These are phyloP conservation scores for Plectropomus leopardus DNA, from an alignment of 2,113 vertebrate species.

Conservation along the genomic window DNA sequence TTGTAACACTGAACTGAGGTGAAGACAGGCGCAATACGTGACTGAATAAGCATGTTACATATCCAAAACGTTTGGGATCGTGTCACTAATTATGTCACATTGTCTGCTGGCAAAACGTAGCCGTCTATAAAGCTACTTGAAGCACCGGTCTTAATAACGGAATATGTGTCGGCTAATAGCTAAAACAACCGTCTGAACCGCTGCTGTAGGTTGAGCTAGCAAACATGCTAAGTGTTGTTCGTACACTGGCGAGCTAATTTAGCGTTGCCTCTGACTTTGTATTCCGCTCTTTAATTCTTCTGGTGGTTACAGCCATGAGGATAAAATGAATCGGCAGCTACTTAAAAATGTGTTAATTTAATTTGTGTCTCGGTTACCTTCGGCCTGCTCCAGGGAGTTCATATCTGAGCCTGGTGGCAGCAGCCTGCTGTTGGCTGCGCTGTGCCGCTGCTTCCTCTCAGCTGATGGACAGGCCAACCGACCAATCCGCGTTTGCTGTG, in stretches of 20 bases:
- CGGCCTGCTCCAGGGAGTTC: conserved; percentile 96
- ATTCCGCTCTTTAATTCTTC: fast-evolving
- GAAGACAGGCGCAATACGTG: background rate
- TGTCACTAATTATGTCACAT: background rate
- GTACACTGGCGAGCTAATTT: background rate
- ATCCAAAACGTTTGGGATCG: background rate
- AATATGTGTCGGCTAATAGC: background rate
- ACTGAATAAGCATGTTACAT: background rate
- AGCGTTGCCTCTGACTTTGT: background rate
- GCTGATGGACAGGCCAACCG: conserved; percentile 17
- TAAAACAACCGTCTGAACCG: background rate
- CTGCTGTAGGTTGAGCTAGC: conserved; percentile 36
- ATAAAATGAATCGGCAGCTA: fast-evolving
- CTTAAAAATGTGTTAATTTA: background rate
- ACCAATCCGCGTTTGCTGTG: conserved; percentile 51
- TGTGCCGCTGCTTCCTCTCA: conserved; percentile 17
- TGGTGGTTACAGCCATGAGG: background rate
- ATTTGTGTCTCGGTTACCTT: conserved; percentile 85
- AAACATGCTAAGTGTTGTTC: conserved; percentile 49
- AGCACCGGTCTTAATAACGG: background rate
- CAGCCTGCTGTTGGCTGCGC: conserved; percentile 19
- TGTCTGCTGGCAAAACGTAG: background rate
- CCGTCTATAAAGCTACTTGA: background rate
- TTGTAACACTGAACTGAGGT: background rate
- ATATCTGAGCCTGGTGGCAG: conserved; percentile 77